Evolutionary conservation across 2,113 vertebrate genomes (phyloP), one percentile per base, ranked within the genome.

Genomic region (Oceanites oceanicus): DNA sequence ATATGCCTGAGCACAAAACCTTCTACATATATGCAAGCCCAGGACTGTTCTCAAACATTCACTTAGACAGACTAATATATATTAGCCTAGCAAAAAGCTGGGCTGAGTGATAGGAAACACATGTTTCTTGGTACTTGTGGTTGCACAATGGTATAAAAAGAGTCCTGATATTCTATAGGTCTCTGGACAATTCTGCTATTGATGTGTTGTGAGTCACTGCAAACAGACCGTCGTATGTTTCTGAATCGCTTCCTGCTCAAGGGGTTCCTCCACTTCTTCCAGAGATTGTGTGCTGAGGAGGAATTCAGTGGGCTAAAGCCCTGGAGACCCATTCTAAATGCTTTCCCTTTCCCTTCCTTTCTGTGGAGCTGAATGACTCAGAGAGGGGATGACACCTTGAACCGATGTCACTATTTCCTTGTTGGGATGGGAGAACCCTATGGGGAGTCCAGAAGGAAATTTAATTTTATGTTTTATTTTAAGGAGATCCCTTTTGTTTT

Each of bases 181-280:
- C 97, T 96, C 90, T 93, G 95, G 95, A 97, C 94, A 97, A 98
- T 98, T 93, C 94, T 79, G 74, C 95, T 88, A 94, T 96, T 96
- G 97, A 97, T 94, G 93, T 96, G 87, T 16, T 92, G 72, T 98
- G 97, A 98, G 95, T 98, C 98, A 98, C 81, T 36, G 87, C 92
- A 78, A 92, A 88, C 95, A 93, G 94, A 92, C 94, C 97, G 95
- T 96, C 30, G 26, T 32, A 95, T 97, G 95, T 95, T 97, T 97
- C 96, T 98, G 97, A 98, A 97, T 98, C 98, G 98, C 94, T 98
- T 98, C 97, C 98, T 98, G 90, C 75, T 49, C 47, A 34, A 97
- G 93, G 83, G 92, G 81, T 95, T 97, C 77, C 88, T 95, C 94
- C 52, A 72, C 94, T 98, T 86, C 87, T 97, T 95, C 96, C 88